A percentile compares a stretch with the other conserved stretches of the same genome.
These are phyloP conservation scores for Himalopsyche japonica DNA, from an alignment of 2,888 invertebrate genomes.

Conservation along the genomic window DNA sequence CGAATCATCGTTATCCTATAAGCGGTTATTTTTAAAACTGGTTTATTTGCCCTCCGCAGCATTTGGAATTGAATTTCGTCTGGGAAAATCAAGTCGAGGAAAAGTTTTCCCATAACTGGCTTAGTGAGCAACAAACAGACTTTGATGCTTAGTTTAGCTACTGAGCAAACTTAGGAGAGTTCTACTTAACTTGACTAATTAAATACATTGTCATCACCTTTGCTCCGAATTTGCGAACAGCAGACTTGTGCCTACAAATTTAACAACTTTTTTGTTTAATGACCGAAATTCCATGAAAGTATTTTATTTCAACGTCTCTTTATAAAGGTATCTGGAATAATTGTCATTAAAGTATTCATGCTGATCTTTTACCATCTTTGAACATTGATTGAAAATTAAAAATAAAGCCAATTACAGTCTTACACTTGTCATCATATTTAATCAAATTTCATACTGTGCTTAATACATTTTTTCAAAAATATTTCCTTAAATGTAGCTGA, in stretches of 20 bases:
- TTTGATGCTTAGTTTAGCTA: not conserved
- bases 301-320: too few species aligned
- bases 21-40: not conserved
- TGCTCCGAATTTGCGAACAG: conserved; percentile 12
- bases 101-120: conserved; percentile 7
- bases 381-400: too few species aligned
- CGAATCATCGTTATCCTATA: not conserved
- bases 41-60: not conserved
- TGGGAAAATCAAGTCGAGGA: not conserved
- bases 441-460: too few species aligned
- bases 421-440: too few species aligned
- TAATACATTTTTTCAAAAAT: too few species aligned
- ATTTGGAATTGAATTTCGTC: conserved; percentile 1
- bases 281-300: not conserved
- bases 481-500: too few species aligned
- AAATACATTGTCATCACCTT: conserved; percentile 35
- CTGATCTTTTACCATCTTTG: too few species aligned
- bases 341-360: too few species aligned
- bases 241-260: not conserved
- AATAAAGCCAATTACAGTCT: too few species aligned
- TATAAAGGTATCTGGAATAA: too few species aligned
- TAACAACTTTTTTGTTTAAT: not conserved
- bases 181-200: conserved; percentile 28
- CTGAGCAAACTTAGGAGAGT: not conserved
- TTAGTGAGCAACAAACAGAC: conserved; percentile 1